Conservation (phyloP, 2,113 vertebrate genomes). For the Donacobius atricapilla region DNA sequence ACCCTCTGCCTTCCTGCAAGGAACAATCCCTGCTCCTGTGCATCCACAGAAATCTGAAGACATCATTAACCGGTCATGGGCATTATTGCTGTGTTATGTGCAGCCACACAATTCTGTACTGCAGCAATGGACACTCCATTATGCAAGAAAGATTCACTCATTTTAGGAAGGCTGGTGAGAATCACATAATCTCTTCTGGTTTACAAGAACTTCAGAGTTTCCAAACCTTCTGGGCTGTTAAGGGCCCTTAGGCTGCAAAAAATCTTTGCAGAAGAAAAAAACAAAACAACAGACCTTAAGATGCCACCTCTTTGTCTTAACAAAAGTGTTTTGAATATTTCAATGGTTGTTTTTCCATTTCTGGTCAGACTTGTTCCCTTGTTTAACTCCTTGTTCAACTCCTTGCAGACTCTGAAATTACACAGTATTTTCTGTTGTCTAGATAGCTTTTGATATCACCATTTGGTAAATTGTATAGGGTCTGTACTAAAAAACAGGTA, state of each 20-base stretch:
- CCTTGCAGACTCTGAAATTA: neutral
- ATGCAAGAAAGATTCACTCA: constrained; percentile 34
- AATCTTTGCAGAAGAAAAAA: neutral
- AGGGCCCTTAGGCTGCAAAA: neutral
- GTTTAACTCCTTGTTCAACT: neutral
- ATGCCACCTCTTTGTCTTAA: neutral
- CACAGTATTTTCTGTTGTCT: neutral
- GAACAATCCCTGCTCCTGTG: neutral
- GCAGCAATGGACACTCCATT: neutral
- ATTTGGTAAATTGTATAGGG: neutral
- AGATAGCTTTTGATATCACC: neutral
- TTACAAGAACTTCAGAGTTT: neutral
- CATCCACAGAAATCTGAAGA: neutral
- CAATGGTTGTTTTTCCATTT: neutral
- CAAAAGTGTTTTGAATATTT: neutral
- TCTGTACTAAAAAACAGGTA: neutral
- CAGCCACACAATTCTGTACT: neutral
- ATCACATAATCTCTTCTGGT: neutral
- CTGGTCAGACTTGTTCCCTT: neutral
- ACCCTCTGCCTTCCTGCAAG: neutral
- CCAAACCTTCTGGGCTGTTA: neutral
- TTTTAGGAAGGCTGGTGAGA: constrained; percentile 71
- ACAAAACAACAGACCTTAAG: neutral
- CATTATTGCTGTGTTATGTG: neutral
- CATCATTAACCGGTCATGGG: neutral